phyloP scores from a whole-genome alignment of 2,888 invertebrate genomes.

The Drosophila nigritarsus region DNA sequence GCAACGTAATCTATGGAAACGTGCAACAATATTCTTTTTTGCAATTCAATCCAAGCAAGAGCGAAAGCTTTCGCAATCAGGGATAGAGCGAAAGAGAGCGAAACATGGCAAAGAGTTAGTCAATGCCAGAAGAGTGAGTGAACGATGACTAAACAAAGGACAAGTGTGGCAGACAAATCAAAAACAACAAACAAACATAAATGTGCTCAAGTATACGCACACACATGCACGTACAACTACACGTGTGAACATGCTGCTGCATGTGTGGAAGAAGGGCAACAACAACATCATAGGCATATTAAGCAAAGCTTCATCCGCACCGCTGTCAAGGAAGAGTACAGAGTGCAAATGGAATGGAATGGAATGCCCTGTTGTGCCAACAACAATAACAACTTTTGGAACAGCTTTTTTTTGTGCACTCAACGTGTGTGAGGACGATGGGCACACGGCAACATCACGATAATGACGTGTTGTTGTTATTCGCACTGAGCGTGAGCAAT shows the following conservation, averaged over 20 bases:
- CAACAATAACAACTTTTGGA: constrained; percentile 57
- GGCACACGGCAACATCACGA: constrained; percentile 47
- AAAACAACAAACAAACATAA: constrained; percentile 45
- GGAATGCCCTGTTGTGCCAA: constrained; percentile 55
- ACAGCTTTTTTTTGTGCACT: constrained; percentile 67
- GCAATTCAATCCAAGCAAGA: constrained; percentile 10
- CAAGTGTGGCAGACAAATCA: constrained; percentile 42
- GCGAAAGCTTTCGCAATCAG: constrained; percentile 48
- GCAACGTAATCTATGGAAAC: constrained; percentile 56
- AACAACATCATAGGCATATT: constrained; percentile 16
- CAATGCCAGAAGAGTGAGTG: constrained; percentile 31
- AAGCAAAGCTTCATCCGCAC: constrained; percentile 46
- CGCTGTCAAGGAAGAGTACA: constrained; percentile 29
- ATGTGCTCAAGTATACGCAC: constrained; percentile 11
- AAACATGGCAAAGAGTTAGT: constrained; percentile 11
- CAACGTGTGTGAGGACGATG: constrained; percentile 46
- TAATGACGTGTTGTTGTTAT: constrained; percentile 43
- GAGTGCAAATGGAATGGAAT: constrained; percentile 49
- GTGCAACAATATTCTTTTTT: constrained; percentile 42
- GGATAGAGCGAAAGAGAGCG: constrained; percentile 7
- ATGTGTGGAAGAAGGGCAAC: constrained; percentile 14
- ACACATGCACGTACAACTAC: constrained; percentile 1
- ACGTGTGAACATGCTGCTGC: constrained; percentile 4
- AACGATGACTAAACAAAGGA: constrained; percentile 52
- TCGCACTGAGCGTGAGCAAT: constrained; percentile 44